Base-by-base conservation (phyloP, 2,888 invertebrate species). In the Resseliella maxima region DNA sequence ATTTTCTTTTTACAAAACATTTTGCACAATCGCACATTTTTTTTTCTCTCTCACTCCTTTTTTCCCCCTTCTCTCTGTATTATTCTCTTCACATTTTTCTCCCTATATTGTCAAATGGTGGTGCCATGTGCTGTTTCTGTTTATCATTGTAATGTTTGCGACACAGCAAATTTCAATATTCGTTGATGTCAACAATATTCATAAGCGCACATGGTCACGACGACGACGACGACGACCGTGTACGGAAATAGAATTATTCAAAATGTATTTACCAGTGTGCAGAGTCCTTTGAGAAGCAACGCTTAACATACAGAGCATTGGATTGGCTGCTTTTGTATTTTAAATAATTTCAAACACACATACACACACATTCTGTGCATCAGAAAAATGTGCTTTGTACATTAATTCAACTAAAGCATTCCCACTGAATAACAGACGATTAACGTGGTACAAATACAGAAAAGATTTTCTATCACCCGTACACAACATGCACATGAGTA, bases 321-420 rank as follows among this genome's bases (percentile, higher is more conserved):
- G n/a, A n/a, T n/a, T n/a, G n/a, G n/a, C 41, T 24, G 59, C 59
- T 59, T n/a, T 59, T 59, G 59, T 59, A 59, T 59, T 59, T 59
- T 24, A 59, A 59, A 15, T 50, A n/a, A n/a, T 59, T 59, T 59
- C 59, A 59, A 24, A 59, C 59, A n/a, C n/a, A n/a, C n/a, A n/a
- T n/a, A n/a, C n/a, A n/a, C n/a, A n/a, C n/a, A n/a, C n/a, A 59
- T 59, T 24, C 24, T 24, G 10, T 50, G 10, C 21, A 24, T 5
- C 59, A 59, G 59, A 59, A 59, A 24, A 59, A 59, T 59, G 24
- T 59, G 59, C 59, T 59, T 59, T 24, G 59, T 59, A 59, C 59
- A 59, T 59, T 59, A 59, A 59, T 59, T 59, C 59, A n/a, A 59
- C 59, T 59, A 24, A 59, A 59, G 3, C n/a, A 15, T 50, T 24